Evolutionary conservation across 2,113 vertebrate genomes (phyloP).

Genomic region (Dicrurus megarhynchus): DNA sequence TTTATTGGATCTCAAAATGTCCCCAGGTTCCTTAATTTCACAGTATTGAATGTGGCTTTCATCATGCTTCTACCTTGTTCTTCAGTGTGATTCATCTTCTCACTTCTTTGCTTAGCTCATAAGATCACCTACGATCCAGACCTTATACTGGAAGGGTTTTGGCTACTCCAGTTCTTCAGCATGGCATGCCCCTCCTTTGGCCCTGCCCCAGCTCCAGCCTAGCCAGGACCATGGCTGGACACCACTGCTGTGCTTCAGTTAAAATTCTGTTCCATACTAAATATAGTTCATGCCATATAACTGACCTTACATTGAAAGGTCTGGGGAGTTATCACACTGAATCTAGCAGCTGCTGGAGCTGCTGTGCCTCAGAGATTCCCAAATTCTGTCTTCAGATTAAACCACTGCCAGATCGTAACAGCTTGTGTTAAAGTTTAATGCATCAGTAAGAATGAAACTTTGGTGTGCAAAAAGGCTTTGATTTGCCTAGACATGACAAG

Average conservation of each 20-base stretch:
- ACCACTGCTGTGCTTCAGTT: background rate
- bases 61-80: background rate
- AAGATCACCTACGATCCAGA: fast-evolving
- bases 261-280: background rate
- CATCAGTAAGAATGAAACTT: background rate
- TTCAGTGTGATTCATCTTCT: background rate
- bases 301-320: background rate
- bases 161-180: background rate
- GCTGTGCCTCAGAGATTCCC: background rate
- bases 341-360: background rate
- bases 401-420: background rate
- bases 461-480: background rate
- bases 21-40: background rate
- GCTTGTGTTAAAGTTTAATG: background rate
- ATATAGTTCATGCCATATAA: background rate
- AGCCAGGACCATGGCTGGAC: background rate
- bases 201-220: background rate
- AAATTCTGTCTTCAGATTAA: background rate
- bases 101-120: background rate
- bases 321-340: background rate
- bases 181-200: fast-evolving
- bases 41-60: background rate
- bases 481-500: background rate
- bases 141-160: background rate
- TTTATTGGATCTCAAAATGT: background rate